phyloP scores from a whole-genome alignment of 2,113 vertebrate genomes.

The Sturnira hondurensis region DNA sequence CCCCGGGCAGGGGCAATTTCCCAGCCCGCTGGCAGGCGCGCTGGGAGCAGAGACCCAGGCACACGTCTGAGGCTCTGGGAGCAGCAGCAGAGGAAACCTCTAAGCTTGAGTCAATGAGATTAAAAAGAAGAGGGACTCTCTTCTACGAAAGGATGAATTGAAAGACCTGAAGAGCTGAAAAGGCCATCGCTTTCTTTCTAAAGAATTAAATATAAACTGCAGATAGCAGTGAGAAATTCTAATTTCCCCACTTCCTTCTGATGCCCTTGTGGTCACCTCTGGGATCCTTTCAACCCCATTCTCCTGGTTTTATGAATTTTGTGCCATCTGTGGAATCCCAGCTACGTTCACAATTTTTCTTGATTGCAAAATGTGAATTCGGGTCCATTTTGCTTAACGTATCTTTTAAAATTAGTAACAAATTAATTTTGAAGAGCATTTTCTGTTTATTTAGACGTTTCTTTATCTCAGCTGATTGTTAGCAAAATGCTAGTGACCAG shows the following conservation, averaged over 20 bases:
- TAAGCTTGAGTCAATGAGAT: neutral
- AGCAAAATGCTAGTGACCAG: neutral
- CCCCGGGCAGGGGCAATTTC: conserved; percentile 56
- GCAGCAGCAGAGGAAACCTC: neutral
- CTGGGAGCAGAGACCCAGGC: conserved; percentile 25
- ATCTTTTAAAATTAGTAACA: neutral
- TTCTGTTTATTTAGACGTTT: neutral
- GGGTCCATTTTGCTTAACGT: neutral
- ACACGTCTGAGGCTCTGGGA: neutral
- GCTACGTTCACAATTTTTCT: neutral
- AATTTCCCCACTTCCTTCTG: neutral
- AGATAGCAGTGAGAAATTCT: neutral
- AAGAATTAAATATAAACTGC: neutral
- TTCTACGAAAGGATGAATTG: neutral
- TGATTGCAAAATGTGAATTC: neutral
- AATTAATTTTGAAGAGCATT: neutral
- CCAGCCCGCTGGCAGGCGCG: conserved; percentile 35
- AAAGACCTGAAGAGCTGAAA: neutral
- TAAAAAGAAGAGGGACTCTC: neutral
- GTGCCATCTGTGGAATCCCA: neutral
- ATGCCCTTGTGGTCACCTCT: conserved; percentile 21
- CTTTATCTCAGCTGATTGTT: neutral
- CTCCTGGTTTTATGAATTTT: neutral
- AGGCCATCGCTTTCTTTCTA: neutral
- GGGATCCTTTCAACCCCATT: neutral